Evolutionary conservation across 2,113 vertebrate species (phyloP).

Genomic region (Caloenas nicobarica): DNA sequence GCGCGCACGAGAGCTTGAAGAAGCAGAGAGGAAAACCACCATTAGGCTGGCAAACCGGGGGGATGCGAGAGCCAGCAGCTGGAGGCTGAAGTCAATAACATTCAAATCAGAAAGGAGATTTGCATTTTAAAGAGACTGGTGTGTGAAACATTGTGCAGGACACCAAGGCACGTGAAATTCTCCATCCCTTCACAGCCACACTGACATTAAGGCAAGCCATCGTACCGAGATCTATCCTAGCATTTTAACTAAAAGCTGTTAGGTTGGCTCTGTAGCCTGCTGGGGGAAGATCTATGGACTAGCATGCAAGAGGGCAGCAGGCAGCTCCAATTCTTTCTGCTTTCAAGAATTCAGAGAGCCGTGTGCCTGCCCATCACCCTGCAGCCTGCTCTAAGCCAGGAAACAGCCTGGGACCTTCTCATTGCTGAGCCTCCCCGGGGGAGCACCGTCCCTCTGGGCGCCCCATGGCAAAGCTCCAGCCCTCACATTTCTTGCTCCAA

Average conservation of each 20-base stretch:
- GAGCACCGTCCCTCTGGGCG: accelerated
- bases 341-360: not conserved
- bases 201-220: not conserved
- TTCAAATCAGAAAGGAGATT: not conserved
- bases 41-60: not conserved
- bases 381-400: not conserved
- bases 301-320: not conserved
- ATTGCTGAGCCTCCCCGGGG: accelerated
- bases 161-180: not conserved
- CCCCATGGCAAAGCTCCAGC: not conserved
- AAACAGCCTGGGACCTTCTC: not conserved
- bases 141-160: not conserved
- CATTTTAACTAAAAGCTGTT: not conserved
- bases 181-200: not conserved
- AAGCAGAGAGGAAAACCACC: not conserved
- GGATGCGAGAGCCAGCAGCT: not conserved
- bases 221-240: not conserved
- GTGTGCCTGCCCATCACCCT: not conserved
- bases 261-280: not conserved
- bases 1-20: constrained; percentile 82
- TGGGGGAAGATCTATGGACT: not conserved
- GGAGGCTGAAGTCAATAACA: not conserved
- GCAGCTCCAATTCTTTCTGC: not conserved
- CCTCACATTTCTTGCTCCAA: not conserved
- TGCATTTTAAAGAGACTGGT: not conserved